Evolutionary conservation across 37 sponge, comb jelly and placozoan species (phyloP), one percentile per base, ranked within the genome.

Genomic region (Diacarnus erythraeanus): DNA sequence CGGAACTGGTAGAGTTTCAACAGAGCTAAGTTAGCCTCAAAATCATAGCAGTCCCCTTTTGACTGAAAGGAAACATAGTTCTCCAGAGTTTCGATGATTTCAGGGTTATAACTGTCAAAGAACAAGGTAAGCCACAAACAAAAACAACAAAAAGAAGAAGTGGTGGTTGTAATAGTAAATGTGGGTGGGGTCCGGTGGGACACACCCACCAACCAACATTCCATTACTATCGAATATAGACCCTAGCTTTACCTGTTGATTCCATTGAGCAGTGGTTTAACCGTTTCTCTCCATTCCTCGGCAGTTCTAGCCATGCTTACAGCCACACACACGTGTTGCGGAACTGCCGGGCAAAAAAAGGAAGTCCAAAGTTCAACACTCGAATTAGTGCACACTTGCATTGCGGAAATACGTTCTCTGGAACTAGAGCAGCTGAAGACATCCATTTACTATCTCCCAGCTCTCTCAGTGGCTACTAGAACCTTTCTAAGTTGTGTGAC

Each of bases 1-100:
- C 86, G 42, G 59, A 93, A 93, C 72, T 93, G 93, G 57, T 93
- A 94, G 86, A 95, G 82, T 41, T 95, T 95, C 77, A 95, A 47
- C 10, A 95, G 83, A 30, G 90, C 47, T 42, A 95, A 57, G 56
- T 95, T 95, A 5, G 96, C 93, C 41, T 95, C 90, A 43, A 92
- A 89, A 47, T 95, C 78, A 70, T 95, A 95, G 59, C 23, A 44
- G 38, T 30, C 59, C 3, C 57, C 25, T 22, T 69, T 65, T 3
- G 87, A 78, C 87, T 54, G 91, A 57, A 65, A 76, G 56, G 66
- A 58, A 6, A 87, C 64, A 34, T 94, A 94, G 17, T 69, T 18
- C 37, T 94, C 83, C 35, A 94, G 71, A 2, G 60, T 77, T 1
- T 54, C 84, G 6, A 92, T 57, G 44, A 87, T 94, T 2, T 88